Evolutionary conservation across 23 tunicate genomes (phyloP).

Genomic region (Halocynthia aurantium): DNA sequence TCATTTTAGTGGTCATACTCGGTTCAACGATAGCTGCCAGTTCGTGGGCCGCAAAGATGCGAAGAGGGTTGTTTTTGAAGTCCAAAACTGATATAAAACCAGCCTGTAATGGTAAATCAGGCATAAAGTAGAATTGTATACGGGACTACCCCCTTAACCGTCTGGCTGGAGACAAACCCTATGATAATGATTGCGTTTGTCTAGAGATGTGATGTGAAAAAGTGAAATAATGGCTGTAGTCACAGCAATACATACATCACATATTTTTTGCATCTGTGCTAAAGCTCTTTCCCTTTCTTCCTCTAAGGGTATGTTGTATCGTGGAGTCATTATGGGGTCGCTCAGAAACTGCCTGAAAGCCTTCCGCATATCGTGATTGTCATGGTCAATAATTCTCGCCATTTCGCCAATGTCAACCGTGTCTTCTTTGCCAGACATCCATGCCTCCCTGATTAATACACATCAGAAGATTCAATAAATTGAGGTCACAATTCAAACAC

Average conservation of each 20-base stretch:
- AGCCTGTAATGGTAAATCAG: slow-evolving; percentile 19
- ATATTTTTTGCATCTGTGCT: slow-evolving; percentile 69
- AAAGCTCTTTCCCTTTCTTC: slow-evolving; percentile 94
- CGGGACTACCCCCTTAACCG: not conserved
- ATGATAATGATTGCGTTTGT: not conserved
- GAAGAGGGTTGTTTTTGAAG: slow-evolving; percentile 75
- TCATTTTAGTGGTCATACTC: slow-evolving; percentile 95
- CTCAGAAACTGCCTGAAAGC: slow-evolving; percentile 76
- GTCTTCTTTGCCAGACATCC: slow-evolving; percentile 4
- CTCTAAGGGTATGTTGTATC: slow-evolving; percentile 72
- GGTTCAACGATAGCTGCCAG: slow-evolving; percentile 91
- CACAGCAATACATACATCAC: slow-evolving; percentile 53
- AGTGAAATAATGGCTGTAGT: not conserved
- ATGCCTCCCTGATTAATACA: slow-evolving; percentile 7
- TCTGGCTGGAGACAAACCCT: not conserved
- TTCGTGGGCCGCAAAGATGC: slow-evolving; percentile 97
- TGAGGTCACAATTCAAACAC: not conserved
- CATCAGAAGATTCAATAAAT: not conserved
- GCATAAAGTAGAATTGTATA: not conserved
- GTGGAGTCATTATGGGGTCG: slow-evolving; percentile 72
- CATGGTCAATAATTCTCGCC: slow-evolving; percentile 85
- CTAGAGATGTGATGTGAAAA: not conserved
- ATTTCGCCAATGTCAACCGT: slow-evolving; percentile 40
- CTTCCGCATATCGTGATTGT: slow-evolving; percentile 91
- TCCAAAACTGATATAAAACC: slow-evolving; percentile 89